A percentile compares a stretch with the other conserved stretches of the same genome.
These are phyloP conservation scores for Tringa solitaria DNA, from an alignment of 2,113 vertebrate genomes.

Conservation along the genomic window DNA sequence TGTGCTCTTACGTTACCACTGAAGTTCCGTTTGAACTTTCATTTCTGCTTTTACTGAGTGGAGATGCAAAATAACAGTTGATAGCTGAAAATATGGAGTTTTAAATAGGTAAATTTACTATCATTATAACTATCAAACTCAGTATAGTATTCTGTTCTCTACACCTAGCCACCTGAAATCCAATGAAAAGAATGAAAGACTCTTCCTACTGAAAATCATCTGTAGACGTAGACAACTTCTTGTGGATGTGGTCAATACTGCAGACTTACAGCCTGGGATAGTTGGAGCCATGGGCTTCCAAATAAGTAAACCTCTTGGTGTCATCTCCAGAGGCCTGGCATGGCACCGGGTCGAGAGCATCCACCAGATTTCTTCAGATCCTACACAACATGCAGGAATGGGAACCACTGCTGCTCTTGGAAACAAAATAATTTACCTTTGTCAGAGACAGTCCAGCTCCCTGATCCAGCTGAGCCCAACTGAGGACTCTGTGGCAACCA, in stretches of 20 bases:
- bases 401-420: background rate
- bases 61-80: background rate
- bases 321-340: background rate
- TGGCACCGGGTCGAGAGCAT: rapidly evolving
- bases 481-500: background rate
- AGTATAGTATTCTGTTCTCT: background rate
- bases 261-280: rapidly evolving
- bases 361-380: background rate
- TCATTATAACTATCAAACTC: background rate
- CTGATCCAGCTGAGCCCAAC: background rate
- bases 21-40: background rate
- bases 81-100: background rate
- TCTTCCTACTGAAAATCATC: background rate
- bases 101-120: background rate
- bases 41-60: background rate
- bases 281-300: rapidly evolving
- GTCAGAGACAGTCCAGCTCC: background rate
- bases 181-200: background rate
- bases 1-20: background rate
- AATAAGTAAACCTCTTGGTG: background rate
- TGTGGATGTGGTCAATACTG: background rate
- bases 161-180: background rate
- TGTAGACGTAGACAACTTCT: background rate
- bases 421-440: background rate
- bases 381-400: background rate